phyloP scores from a whole-genome alignment of 2,888 invertebrate species.

The Drosophila anomalata region DNA sequence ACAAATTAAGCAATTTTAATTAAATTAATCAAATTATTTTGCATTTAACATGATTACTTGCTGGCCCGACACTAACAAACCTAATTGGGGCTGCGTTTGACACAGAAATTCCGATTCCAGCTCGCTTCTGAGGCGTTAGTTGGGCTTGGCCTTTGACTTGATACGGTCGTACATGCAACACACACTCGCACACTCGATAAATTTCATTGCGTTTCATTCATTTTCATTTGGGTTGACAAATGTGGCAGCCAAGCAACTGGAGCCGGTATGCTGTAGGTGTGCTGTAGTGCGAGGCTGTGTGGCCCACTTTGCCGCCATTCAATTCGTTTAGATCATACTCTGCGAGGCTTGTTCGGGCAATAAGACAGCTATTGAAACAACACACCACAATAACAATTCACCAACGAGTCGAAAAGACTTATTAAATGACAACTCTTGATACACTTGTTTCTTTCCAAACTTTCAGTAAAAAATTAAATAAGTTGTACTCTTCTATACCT shows the following conservation, averaged over 20 bases:
- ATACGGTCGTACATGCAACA: slow-evolving; percentile 27
- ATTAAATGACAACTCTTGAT: neutral
- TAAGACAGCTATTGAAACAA: slow-evolving; percentile 36
- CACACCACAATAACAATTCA: slow-evolving; percentile 19
- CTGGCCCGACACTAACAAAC: slow-evolving; percentile 31
- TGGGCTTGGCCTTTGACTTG: slow-evolving; percentile 54
- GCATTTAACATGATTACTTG: slow-evolving; percentile 55
- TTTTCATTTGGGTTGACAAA: slow-evolving; percentile 79
- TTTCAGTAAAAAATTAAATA: neutral
- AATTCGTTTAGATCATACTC: slow-evolving; percentile 60
- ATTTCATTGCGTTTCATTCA: slow-evolving; percentile 66
- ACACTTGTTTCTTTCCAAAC: neutral
- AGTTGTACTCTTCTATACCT: neutral
- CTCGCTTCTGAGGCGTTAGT: slow-evolving; percentile 41
- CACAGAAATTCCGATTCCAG: slow-evolving; percentile 34
- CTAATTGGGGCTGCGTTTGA: slow-evolving; percentile 34
- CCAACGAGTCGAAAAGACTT: slow-evolving; percentile 25
- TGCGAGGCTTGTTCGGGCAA: slow-evolving; percentile 37
- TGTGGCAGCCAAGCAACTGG: slow-evolving; percentile 57
- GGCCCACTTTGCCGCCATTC: slow-evolving; percentile 74
- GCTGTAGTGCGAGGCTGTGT: slow-evolving; percentile 35
- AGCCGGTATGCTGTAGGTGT: slow-evolving; percentile 4
- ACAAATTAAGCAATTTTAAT: slow-evolving; percentile 70
- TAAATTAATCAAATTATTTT: slow-evolving; percentile 67
- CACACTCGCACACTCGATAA: slow-evolving; percentile 43